Evolutionary conservation across 1,140 invertebrate species (phyloP).

Genomic region (Aphaenogaster ashmeadi): DNA sequence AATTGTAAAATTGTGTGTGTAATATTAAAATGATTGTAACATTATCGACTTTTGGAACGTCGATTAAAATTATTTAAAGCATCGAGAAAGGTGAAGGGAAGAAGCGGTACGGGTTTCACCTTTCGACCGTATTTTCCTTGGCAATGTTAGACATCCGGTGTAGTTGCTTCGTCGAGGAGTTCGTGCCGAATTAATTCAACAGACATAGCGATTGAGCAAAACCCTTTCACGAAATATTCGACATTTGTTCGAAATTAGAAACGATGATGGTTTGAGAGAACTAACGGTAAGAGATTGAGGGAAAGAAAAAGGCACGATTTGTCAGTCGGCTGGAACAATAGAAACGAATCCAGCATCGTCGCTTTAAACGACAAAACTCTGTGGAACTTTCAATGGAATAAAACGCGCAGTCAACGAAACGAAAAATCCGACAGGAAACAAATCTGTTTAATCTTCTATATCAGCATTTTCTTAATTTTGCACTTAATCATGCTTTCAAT

Average conservation of each 20-base stretch:
- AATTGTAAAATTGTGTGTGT: no score
- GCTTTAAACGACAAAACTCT: slow-evolving; percentile 12
- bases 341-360: slow-evolving; percentile 28
- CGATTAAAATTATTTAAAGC: slow-evolving; percentile 31
- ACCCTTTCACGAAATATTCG: slow-evolving; percentile 39
- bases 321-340: slow-evolving; percentile 58
- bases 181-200: slow-evolving; percentile 51
- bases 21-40: neutral
- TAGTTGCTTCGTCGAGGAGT: neutral
- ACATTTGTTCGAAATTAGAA: slow-evolving; percentile 3
- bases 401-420: neutral
- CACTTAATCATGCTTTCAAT: neutral
- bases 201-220: slow-evolving; percentile 5
- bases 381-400: slow-evolving; percentile 17
- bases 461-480: neutral
- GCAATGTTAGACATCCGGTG: slow-evolving; percentile 45
- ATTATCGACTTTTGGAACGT: neutral
- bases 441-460: neutral
- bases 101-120: neutral
- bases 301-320: slow-evolving; percentile 12
- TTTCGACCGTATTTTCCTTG: slow-evolving; percentile 46
- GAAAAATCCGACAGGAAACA: neutral
- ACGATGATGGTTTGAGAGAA: neutral
- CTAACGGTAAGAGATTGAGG: slow-evolving; percentile 9
- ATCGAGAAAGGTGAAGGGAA: neutral